Evolutionary conservation across 2,113 vertebrate species (phyloP), one percentile per base, ranked within the genome.

Genomic region (Lethenteron camtschaticum): DNA sequence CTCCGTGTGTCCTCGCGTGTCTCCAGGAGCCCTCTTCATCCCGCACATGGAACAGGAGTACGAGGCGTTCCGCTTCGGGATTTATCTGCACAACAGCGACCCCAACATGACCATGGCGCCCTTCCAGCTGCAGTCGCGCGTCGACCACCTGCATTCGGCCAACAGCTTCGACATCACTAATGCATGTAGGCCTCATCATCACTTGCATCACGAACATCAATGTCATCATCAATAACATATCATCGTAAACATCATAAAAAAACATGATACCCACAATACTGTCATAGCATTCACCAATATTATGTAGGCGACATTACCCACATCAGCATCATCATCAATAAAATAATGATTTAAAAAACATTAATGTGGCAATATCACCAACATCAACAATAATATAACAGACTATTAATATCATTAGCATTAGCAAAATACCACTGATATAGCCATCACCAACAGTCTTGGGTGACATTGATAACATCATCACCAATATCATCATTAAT

Each of bases 31-130:
- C 75, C 82, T 99, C 81, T 96, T 96, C 85, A 96, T 96, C 83
- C 85, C 91, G 83, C 95, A 99, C 83, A 96, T 92, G 75, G 94
- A 96, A 85, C 94, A 99, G 87, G 94, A 99, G 81, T 99, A 99
- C 77, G 96, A 90, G 72, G 92, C 89, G 72, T 99, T 99, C 76
- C 87, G 90, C 74, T 81, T 99, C 81, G 90, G 91, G 72, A 96
- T 96, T 81, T 99, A 96, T 83, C 88, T 96, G 75, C 94, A 99
- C 82, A 99, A 99, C 80, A 99, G 91, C 81, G 96, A 91, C 79
- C 94, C 94, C 68, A 99, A 99, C 74, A 90, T 87, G 69, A 94
- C 92, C 0, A 92, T 96, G 85, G 92, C 94, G 73, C 90, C 92
- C 75, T 99, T 99, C 81, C 96, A 95, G 84, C 83, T 99, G 84